A percentile compares a stretch with the other conserved stretches of the same genome.
Evolutionary conservation across 2,888 invertebrate genomes (phyloP).

Genomic region (Chelonus formosanus): DNA sequence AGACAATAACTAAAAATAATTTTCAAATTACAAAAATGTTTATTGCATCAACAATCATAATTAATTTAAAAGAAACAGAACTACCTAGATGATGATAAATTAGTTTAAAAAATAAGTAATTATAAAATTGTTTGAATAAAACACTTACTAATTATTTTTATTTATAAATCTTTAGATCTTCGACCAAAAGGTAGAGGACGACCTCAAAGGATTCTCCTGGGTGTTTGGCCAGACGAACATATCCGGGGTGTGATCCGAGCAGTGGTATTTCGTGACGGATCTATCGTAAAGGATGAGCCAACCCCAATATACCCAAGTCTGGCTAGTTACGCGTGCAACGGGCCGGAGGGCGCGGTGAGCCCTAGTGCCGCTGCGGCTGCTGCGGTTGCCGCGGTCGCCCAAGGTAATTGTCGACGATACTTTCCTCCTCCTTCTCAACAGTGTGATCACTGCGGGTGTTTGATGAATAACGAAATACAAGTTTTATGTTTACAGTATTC

Average conservation of each 20-base stretch:
- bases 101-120: no score
- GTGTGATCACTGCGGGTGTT: conserved; percentile 15
- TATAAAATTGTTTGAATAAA: no score
- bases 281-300: conserved; percentile 64
- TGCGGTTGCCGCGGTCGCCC: conserved; percentile 86
- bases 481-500: conserved; percentile 6
- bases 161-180: conserved; percentile 69
- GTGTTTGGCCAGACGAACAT: conserved; percentile 94
- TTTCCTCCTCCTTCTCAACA: conserved; percentile 29
- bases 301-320: conserved; percentile 61
- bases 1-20: no score
- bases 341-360: conserved; percentile 70
- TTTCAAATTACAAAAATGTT: no score
- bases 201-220: conserved; percentile 88
- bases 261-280: conserved; percentile 89
- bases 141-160: no score
- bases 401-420: conserved; percentile 64
- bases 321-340: conserved; percentile 67
- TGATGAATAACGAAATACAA: conserved; percentile 22
- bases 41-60: no score
- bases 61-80: no score
- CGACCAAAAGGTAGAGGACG: conserved; percentile 91
- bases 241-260: conserved; percentile 92
- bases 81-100: no score
- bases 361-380: conserved; percentile 82